Evolutionary conservation across 2,113 vertebrate species (phyloP), one percentile per base, ranked within the genome.

Genomic region (Herpailurus yagouaroundi): DNA sequence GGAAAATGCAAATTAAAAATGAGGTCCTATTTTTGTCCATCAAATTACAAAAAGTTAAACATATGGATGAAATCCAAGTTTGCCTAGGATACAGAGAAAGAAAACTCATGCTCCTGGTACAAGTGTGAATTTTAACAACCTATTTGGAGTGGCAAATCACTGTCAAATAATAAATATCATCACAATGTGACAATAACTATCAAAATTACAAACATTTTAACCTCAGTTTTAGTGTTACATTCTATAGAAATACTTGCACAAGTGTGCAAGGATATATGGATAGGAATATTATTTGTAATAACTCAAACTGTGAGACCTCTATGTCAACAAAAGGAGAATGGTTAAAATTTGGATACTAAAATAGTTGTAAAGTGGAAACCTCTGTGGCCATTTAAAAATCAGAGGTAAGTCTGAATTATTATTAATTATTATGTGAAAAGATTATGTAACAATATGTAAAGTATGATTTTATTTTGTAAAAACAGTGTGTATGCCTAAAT

Each of bases 141-240:
- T 91, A 93, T 91, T 93, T 81, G 60, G 18, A 83, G 48, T 85
- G 71, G 95, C 13, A 84, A 90, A 60, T 86, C 74, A 84, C 12
- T 45, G 36, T 86, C 57, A 92, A 77, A 74, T 77, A 83, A 71
- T 23, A 91, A 89, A 45, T 73, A 76, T 60, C 48, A 66, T 92
- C 27, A 82, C 15, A 73, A 73, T 87, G 21, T 71, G 74, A 63
- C 29, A 83, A 48, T 50, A 96, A 77, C 92, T 88, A 91, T n/a
- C 38, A 93, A 95, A 95, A 74, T 88, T 79, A 66, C 79, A 92
- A 94, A 52, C 33, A 93, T 84, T 91, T 91, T 93, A 45, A 93
- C 45, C 29, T 74, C 4, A 50, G 31, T 50, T 96, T 93, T 69
- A 93, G 64, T 79, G 83, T 81, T 74, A 55, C 11, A 60, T 57